Conservation (phyloP, 2,888 invertebrate species). For the Pycnomerus fuliginosus region DNA sequence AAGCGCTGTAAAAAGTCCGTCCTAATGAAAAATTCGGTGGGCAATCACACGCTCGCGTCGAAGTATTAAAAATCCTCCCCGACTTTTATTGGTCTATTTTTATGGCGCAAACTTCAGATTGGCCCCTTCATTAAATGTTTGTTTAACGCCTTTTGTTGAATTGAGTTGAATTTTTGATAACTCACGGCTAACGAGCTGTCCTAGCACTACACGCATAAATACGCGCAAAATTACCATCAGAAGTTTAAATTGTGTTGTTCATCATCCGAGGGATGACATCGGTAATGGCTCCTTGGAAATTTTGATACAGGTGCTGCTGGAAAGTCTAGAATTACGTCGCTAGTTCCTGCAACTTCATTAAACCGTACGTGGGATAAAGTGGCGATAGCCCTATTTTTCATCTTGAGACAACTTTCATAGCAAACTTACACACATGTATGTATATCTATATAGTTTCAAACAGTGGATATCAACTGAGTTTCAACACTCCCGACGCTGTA, state of each 20-base stretch:
- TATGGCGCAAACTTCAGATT: conserved; percentile 42
- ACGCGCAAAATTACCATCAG: conserved; percentile 15
- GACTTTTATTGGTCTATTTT: conserved; percentile 37
- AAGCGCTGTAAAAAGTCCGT: conserved; percentile 38
- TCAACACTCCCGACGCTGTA: no score
- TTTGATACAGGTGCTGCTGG: conserved; percentile 26
- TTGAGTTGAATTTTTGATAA: conserved; percentile 46
- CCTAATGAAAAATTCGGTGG: conserved; percentile 45
- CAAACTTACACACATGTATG: no score
- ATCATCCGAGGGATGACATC: no score
- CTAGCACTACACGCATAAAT: conserved; percentile 25
- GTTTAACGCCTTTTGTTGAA: conserved; percentile 46
- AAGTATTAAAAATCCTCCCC: conserved; percentile 35
- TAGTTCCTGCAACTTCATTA: conserved; percentile 16
- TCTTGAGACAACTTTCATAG: no score
- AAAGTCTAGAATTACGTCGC: conserved; percentile 21
- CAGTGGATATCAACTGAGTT: no score
- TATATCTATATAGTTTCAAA: no score
- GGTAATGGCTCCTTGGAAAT: conserved; percentile 27
- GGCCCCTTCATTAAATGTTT: conserved; percentile 40
- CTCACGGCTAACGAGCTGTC: conserved; percentile 27
- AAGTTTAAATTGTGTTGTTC: conserved; percentile 23
- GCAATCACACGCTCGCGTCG: conserved; percentile 37
- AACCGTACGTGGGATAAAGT: no score
- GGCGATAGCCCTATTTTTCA: no score